Percentiles rank a stretch among this genome's conserved stretches.
These are phyloP conservation scores for Amphiduros pacificus DNA, from an alignment of 2,888 invertebrate genomes.

Conservation along the genomic window DNA sequence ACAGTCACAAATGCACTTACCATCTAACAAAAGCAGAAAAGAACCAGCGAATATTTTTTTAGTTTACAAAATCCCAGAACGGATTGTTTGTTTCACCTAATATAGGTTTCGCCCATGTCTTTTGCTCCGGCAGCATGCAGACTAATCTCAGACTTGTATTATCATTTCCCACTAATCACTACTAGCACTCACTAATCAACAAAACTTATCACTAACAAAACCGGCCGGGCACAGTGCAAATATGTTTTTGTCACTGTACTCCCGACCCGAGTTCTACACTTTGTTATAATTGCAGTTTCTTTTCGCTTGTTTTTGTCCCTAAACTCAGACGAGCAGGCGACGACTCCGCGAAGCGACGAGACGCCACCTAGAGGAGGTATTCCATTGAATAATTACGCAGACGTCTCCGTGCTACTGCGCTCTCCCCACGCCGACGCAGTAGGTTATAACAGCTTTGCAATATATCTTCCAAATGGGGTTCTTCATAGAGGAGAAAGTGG, in stretches of 20 bases:
- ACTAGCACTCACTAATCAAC: slow-evolving; percentile 16
- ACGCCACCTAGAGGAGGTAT: slow-evolving; percentile 18
- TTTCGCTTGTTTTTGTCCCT: slow-evolving; percentile 75
- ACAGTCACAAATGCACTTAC: no score
- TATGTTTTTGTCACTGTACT: no score
- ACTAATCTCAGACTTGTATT: no score
- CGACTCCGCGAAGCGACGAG: slow-evolving; percentile 30
- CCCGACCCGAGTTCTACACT: slow-evolving; percentile 30
- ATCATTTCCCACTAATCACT: no score
- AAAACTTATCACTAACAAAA: slow-evolving; percentile 13
- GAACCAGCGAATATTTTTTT: no score
- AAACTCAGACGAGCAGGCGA: slow-evolving; percentile 70
- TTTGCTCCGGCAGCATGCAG: no score
- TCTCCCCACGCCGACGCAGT: slow-evolving; percentile 19
- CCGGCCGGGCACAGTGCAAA: slow-evolving; percentile 46
- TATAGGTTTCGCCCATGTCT: no score
- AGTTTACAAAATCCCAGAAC: no score
- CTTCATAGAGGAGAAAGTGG: no score
- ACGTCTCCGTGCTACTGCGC: slow-evolving; percentile 16
- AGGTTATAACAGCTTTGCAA: slow-evolving; percentile 19
- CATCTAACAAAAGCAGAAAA: no score
- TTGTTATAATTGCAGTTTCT: slow-evolving; percentile 64
- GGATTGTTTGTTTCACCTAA: no score
- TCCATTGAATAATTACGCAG: slow-evolving; percentile 18
- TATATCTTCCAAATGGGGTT: no score